Conservation (phyloP, 2,113 vertebrate species). For the Myotis lucifugus region DNA sequence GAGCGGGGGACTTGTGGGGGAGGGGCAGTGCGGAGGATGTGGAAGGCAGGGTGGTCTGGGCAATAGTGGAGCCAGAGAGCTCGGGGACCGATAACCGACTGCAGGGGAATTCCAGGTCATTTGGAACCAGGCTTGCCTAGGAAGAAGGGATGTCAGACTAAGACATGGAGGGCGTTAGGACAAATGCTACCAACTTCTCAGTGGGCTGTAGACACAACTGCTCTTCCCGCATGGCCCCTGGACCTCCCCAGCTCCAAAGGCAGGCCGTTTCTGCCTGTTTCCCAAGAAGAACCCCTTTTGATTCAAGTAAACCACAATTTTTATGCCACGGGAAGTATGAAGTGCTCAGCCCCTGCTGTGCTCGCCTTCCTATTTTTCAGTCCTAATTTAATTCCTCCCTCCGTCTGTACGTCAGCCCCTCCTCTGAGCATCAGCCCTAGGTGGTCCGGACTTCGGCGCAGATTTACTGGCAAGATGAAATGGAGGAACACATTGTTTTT, state of each 20-base stretch:
- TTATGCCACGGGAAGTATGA: conserved; percentile 71
- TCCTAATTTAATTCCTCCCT: conserved; percentile 81
- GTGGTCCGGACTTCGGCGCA: conserved; percentile 82
- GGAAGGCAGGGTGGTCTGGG: not conserved
- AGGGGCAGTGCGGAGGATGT: not conserved
- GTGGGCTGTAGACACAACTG: rapidly evolving
- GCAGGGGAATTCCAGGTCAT: not conserved
- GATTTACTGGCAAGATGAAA: conserved; percentile 83
- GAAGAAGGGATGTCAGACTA: not conserved
- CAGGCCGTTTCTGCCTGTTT: rapidly evolving
- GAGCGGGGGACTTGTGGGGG: too few relatives aligned
- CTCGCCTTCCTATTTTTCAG: conserved; percentile 75
- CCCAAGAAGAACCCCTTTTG: conserved; percentile 62
- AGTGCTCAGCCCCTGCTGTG: conserved; percentile 76
- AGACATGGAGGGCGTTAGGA: rapidly evolving
- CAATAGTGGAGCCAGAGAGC: not conserved
- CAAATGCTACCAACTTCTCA: rapidly evolving
- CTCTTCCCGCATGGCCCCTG: rapidly evolving
- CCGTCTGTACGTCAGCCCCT: conserved; percentile 41
- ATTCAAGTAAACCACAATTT: conserved; percentile 68
- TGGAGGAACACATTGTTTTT: conserved; percentile 83
- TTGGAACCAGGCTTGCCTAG: not conserved
- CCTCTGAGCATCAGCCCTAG: conserved; percentile 69
- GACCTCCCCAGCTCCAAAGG: not conserved
- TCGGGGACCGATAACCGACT: rapidly evolving